Evolutionary conservation across 2,113 vertebrate genomes (phyloP), one percentile per base, ranked within the genome.

Genomic region (Hippocampus zosterae): DNA sequence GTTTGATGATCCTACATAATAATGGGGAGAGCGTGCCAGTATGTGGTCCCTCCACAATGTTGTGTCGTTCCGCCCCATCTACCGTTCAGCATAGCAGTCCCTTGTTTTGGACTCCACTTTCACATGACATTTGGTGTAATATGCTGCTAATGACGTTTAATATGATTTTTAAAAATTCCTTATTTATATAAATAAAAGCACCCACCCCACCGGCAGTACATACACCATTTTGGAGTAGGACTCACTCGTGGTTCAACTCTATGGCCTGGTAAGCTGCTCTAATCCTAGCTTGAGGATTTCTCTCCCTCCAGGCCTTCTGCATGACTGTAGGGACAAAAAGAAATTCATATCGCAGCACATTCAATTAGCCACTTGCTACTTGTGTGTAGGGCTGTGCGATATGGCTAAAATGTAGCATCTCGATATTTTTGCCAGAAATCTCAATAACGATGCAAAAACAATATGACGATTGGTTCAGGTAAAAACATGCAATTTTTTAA

Each of bases 251-350:
- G 89, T 95, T 97, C 82, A 98, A 78, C 85, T 98, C 96, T 48
- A 98, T 93, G 73, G 96, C 96, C 90, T 99, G 96, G 78, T 97
- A 92, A 0, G 96, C 97, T 84, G 97, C 95, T 92, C 95, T 95
- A 79, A 99, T 97, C 79, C 97, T 91, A 81, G 96, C 95, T 78
- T 97, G 95, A 63, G 96, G 96, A 90, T 96, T 98, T 87, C 97
- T 95, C 87, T 99, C 96, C 56, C 96, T 89, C 96, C 97, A 99
- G 0, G 96, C 97, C 81, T 99, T 99, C 92, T 99, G 96, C 96
- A 99, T 98, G 72, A 97, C 97, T 98, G 90, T 69, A 65, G 81
- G 65, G 40, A 44, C 12, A n/a, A 65, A 11, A 65, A 41, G 21
- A 33, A 40, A n/a, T n/a, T 42, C 0, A 44, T 23, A 44, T 23